Base-by-base conservation (phyloP, 2,888 invertebrate genomes). In the Scaptomyza flava region DNA sequence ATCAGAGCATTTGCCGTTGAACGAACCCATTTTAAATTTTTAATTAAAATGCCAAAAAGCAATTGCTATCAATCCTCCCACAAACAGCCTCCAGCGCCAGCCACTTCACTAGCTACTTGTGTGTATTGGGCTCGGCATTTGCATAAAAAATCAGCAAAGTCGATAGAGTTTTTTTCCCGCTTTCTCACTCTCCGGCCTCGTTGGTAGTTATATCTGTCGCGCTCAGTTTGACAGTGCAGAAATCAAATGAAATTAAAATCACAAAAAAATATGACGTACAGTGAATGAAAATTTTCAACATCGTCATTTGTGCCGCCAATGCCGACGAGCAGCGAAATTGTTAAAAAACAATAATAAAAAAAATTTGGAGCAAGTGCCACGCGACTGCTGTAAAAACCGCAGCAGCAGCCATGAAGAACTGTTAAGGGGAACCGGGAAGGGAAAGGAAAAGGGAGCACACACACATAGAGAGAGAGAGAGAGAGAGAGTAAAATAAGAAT, bases 401-500 rank as follows among this genome's bases (percentile, higher is more conserved):
- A 79, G 64, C 64, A 80, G 64, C 61, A 74, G 52, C 56, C 43
- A 77, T 72, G 68, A 53, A 47, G 67, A 52, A 52, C 43, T 60
- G 41, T 46, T 20, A 36, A 54, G 50, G 52, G 41, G 42, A 14
- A 48, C 41, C 42, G 5, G 52, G 60, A 73, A 7, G 59, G 60
- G 64, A 48, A 36, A 48, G 64, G 60, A 59, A 57, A 36, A 52
- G 51, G 23, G 17, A 36, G 59, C 58, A 69, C 71, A 43, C 42
- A 38, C 43, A 31, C 41, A 33, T 20, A 51, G 14, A 38, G 3
- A 6, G 11, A 50, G 11, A 11, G 23, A 7, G 17, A 46, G 48
- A 43, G 64, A 23, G 38, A 1, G 43, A 68, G 64, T 68, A 72
- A 81, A 88, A 86, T 88, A 88, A 88, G 81, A 86, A 87, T 88